Percentiles rank a stretch among this genome's conserved stretches.
These are phyloP conservation scores for Paragorgia papillata DNA, from an alignment of 92 coral and sea anemone genomes.

Conservation along the genomic window DNA sequence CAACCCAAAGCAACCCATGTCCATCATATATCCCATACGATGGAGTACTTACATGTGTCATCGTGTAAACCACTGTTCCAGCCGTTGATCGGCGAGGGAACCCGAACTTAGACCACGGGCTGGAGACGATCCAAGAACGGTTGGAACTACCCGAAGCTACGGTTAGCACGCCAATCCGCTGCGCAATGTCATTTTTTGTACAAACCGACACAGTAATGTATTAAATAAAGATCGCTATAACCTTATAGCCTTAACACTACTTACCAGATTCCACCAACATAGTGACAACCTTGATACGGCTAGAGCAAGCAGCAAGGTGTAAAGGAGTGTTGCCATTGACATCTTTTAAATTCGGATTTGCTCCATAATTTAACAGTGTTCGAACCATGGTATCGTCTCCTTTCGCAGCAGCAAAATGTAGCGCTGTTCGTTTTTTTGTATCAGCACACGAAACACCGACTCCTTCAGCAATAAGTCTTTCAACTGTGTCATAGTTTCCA, in stretches of 20 bases:
- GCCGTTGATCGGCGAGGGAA: no score
- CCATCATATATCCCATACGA: no score
- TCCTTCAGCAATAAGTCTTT: slow-evolving; percentile 75
- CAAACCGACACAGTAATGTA: background rate
- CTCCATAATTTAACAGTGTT: slow-evolving; percentile 75
- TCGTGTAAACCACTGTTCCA: no score
- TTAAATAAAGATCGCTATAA: no score
- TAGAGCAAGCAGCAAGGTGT: slow-evolving; percentile 95
- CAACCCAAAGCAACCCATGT: no score
- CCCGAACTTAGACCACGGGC: no score
- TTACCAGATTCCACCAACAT: slow-evolving; percentile 77
- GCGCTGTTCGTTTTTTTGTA: slow-evolving; percentile 88
- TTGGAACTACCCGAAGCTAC: no score
- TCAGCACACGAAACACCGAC: slow-evolving; percentile 81
- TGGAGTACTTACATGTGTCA: no score
- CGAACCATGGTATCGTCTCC: slow-evolving; percentile 71
- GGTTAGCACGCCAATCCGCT: background rate
- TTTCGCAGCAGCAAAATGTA: slow-evolving; percentile 94
- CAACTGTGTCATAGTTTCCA: slow-evolving; percentile 60
- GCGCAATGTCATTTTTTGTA: background rate
- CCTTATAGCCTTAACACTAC: no score
- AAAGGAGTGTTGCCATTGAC: slow-evolving; percentile 95
- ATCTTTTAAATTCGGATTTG: slow-evolving; percentile 93
- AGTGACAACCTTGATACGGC: slow-evolving; percentile 86
- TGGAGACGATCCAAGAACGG: no score